These are phyloP conservation scores for Notoglanidium macrostoma DNA, from an alignment of 2,797 vertebrate species.

Conservation along the genomic window DNA sequence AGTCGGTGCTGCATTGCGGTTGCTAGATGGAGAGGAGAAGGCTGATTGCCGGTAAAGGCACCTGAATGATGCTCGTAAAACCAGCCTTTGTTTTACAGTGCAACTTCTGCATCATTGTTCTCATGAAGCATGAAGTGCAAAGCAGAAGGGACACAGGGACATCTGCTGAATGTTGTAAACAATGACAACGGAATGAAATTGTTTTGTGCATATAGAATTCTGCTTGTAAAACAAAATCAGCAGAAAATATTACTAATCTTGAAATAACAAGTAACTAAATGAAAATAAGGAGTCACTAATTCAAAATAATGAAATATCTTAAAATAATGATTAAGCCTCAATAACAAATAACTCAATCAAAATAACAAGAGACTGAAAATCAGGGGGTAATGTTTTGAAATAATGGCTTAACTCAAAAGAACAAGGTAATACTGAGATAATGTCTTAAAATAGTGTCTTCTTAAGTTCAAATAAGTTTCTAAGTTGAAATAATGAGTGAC, in stretches of 20 bases:
- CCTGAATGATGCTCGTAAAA: conserved; percentile 42
- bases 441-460: too few relatives aligned
- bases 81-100: conserved; percentile 50
- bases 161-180: conserved; percentile 49
- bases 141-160: conserved; percentile 36
- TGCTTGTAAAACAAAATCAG: background rate
- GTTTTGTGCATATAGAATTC: conserved; percentile 9
- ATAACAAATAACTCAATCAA: background rate
- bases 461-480: too few relatives aligned
- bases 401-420: background rate
- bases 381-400: background rate
- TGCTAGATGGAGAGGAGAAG: conserved; percentile 27
- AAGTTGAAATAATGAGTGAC: background rate
- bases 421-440: too few relatives aligned
- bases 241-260: background rate
- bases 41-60: conserved; percentile 38
- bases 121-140: conserved; percentile 30
- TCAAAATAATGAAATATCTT: background rate
- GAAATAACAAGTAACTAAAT: background rate
- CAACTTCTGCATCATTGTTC: conserved; percentile 13
- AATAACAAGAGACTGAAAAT: background rate
- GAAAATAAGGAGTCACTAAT: background rate
- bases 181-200: conserved; percentile 20
- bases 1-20: conserved; percentile 57
- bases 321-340: background rate